Conservation (phyloP, 2,113 vertebrate genomes). For the pig (Sus scrofa) region T2T-Sscrofa CM000828.6:70831001-70831500, state of each 20-base stretch:
- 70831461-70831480: no score
- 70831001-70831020: background rate
- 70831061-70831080: background rate
- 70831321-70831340: background rate
- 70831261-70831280: background rate
- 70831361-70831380: accelerated
- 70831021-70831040: background rate
- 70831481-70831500: background rate
- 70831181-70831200: accelerated
- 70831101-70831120: background rate
- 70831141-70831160: background rate
- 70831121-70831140: background rate
- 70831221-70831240: accelerated
- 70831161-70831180: background rate
- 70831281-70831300: accelerated
- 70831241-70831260: background rate
- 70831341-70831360: accelerated
- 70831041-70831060: background rate
- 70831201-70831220: background rate
- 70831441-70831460: no score
- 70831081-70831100: accelerated
- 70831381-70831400: background rate
- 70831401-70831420: no score
- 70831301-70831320: accelerated
- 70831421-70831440: background rate